These are phyloP conservation scores for Cerceris rybyensis DNA, from an alignment of 2,888 invertebrate species.

Conservation along the genomic window DNA sequence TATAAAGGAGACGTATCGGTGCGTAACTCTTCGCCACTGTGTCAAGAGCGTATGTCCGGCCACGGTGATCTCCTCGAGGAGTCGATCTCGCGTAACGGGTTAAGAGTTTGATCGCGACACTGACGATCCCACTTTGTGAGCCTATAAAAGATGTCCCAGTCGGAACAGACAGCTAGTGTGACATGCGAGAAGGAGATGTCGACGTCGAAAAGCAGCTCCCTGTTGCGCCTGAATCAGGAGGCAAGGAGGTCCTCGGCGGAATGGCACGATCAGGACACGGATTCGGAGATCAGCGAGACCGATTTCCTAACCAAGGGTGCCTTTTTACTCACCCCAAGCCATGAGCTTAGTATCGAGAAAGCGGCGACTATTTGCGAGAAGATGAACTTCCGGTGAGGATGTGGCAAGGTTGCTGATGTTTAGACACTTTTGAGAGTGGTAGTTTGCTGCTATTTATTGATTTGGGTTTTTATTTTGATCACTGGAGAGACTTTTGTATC, in stretches of 20 bases:
- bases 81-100: constrained; percentile 63
- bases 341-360: constrained; percentile 93
- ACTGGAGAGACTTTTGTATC: no score
- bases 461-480: not conserved
- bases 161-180: constrained; percentile 72
- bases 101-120: constrained; percentile 25
- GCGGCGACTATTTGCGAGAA: constrained; percentile 94
- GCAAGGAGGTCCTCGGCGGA: constrained; percentile 83
- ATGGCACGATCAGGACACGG: constrained; percentile 85
- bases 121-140: constrained; percentile 53
- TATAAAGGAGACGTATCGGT: constrained; percentile 59
- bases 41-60: constrained; percentile 48
- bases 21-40: constrained; percentile 50
- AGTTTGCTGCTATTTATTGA: not conserved
- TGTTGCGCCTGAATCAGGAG: constrained; percentile 75
- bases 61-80: constrained; percentile 39
- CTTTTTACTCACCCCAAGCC: constrained; percentile 92
- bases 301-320: constrained; percentile 92
- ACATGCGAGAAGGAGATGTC: constrained; percentile 77
- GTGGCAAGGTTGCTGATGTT: no score
- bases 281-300: constrained; percentile 90
- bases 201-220: constrained; percentile 76
- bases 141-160: constrained; percentile 77
- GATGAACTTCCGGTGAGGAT: constrained; percentile 87
- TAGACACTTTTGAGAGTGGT: not conserved